Conservation (phyloP, 2,797 vertebrate genomes). For the Phoxinus dragarum region DNA sequence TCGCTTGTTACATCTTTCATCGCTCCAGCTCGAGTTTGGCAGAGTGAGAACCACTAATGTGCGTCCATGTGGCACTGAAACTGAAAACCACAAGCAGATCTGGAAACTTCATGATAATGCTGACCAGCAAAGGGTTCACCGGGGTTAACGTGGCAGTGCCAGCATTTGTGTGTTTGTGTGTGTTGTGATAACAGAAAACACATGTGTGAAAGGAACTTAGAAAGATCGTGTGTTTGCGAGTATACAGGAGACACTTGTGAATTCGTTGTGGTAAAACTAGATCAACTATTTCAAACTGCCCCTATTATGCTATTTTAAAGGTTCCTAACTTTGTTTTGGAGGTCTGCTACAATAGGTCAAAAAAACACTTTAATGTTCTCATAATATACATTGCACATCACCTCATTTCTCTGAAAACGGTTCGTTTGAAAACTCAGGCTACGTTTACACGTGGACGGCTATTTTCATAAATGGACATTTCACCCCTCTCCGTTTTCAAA, state of each 20-base stretch:
- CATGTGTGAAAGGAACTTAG: slow-evolving; percentile 70
- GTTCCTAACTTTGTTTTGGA: not conserved
- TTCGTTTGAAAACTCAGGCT: not conserved
- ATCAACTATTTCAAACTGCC: not conserved
- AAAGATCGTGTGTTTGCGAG: slow-evolving; percentile 62
- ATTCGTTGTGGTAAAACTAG: slow-evolving; percentile 2
- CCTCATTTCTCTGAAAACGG: not conserved
- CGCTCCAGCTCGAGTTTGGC: slow-evolving; percentile 20
- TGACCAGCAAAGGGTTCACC: slow-evolving; percentile 57
- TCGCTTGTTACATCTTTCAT: slow-evolving; percentile 36
- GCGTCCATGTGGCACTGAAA: slow-evolving; percentile 44
- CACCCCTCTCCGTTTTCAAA: no score
- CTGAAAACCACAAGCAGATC: slow-evolving; percentile 36
- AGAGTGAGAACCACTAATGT: slow-evolving; percentile 28
- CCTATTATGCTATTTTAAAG: not conserved
- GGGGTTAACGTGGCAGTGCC: slow-evolving; percentile 61
- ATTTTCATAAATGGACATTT: no score
- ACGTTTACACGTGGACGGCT: no score
- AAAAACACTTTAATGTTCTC: not conserved
- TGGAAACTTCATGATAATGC: slow-evolving; percentile 47
- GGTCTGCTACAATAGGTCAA: not conserved
- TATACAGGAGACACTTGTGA: slow-evolving; percentile 57
- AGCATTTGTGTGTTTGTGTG: slow-evolving; percentile 61
- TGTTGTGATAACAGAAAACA: slow-evolving; percentile 68
- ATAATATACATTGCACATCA: not conserved